phyloP scores from a whole-genome alignment of 2,113 vertebrate species.

The Platichthys stellatus region DNA sequence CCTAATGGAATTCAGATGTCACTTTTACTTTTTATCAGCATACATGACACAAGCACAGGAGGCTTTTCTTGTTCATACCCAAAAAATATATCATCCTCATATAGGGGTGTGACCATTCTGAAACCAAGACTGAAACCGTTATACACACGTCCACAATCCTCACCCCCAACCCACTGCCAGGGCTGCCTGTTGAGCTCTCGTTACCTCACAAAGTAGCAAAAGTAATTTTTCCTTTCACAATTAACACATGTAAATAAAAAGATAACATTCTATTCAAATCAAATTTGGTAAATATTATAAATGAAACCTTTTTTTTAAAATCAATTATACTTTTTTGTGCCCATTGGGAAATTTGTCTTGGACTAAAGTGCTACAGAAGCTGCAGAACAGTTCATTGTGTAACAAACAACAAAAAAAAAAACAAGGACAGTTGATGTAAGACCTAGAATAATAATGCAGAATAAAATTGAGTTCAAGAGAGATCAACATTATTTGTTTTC shows the following conservation, averaged over 20 bases:
- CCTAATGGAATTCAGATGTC: conserved; percentile 29
- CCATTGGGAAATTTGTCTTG: too few species aligned
- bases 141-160: neutral
- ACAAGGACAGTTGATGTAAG: too few species aligned
- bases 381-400: too few species aligned
- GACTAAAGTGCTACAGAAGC: too few species aligned
- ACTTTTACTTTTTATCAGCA: conserved; percentile 5
- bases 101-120: neutral
- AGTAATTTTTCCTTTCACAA: neutral
- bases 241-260: neutral
- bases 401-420: too few species aligned
- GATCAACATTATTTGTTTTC: too few species aligned
- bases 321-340: too few species aligned
- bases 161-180: neutral
- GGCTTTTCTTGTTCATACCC: neutral
- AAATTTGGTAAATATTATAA: neutral
- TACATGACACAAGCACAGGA: neutral
- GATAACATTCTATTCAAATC: neutral
- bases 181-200: neutral
- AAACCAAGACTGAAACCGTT: neutral
- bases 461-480: too few species aligned
- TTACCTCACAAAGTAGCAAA: neutral
- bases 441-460: too few species aligned
- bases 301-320: neutral
- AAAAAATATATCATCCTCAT: neutral